A percentile compares a stretch with the other conserved stretches of the same genome.
Conservation (phyloP, 2,888 invertebrate species). For the Agriopis leucophaearia region DNA sequence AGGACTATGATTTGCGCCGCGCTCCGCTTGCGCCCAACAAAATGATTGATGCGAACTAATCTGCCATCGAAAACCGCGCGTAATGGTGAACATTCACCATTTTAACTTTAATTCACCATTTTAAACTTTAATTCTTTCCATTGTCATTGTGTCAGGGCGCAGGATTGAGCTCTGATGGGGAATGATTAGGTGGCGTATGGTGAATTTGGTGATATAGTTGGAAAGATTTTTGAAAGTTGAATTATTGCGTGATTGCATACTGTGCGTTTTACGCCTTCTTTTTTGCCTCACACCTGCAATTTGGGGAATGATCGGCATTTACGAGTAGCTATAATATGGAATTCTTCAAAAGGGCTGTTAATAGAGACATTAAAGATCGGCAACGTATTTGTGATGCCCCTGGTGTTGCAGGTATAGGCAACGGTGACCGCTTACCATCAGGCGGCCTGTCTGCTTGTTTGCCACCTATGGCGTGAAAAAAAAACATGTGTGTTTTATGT, state of each 20-base stretch:
- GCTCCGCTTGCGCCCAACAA: slow-evolving; percentile 79
- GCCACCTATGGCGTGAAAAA: no score
- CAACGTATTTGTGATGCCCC: no score
- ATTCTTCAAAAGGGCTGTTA: no score
- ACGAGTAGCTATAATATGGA: no score
- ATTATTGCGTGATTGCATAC: no score
- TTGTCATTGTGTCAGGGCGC: slow-evolving; percentile 47
- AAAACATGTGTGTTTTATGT: neutral
- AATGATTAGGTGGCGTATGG: slow-evolving; percentile 41
- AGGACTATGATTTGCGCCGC: slow-evolving; percentile 83
- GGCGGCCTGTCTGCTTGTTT: no score
- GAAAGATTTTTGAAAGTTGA: neutral
- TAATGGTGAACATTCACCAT: slow-evolving; percentile 66
- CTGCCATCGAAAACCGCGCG: slow-evolving; percentile 72
- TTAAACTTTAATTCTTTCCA: slow-evolving; percentile 60
- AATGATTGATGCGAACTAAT: slow-evolving; percentile 77
- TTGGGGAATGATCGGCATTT: no score
- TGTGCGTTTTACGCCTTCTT: no score
- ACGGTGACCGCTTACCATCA: no score
- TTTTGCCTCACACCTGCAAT: no score
- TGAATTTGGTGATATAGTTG: slow-evolving; percentile 13
- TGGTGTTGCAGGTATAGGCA: no score
- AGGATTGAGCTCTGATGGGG: slow-evolving; percentile 37
- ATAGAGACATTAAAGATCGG: no score
- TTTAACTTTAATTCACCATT: slow-evolving; percentile 52